Evolutionary conservation across 2,888 invertebrate genomes (phyloP).

Genomic region (Phanerotoma sp.): DNA sequence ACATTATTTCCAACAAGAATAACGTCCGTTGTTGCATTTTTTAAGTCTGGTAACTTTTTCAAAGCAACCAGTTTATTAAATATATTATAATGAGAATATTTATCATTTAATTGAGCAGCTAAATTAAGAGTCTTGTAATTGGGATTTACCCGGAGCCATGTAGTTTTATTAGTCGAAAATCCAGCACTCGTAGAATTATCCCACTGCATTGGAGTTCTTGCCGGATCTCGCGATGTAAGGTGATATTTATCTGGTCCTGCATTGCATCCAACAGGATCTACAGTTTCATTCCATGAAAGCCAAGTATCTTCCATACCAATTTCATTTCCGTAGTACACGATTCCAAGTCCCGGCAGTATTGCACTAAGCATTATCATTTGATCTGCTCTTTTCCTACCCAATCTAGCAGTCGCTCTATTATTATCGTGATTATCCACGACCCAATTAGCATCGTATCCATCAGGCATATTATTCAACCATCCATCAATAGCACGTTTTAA

Average conservation of each 20-base stretch:
- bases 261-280: slow-evolving; percentile 56
- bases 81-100: slow-evolving; percentile 57
- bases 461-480: slow-evolving; percentile 65
- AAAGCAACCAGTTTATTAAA: slow-evolving; percentile 57
- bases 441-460: slow-evolving; percentile 65
- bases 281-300: not conserved
- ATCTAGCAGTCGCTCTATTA: slow-evolving; percentile 56
- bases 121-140: slow-evolving; percentile 63
- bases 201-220: slow-evolving; percentile 64
- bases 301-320: slow-evolving; percentile 69
- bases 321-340: slow-evolving; percentile 80
- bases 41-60: slow-evolving; percentile 57
- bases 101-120: slow-evolving; percentile 58
- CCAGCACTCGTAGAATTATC: slow-evolving; percentile 60
- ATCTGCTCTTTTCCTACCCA: slow-evolving; percentile 58
- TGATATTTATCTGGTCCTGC: slow-evolving; percentile 63
- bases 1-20: slow-evolving; percentile 27
- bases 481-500: slow-evolving; percentile 60
- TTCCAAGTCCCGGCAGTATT: slow-evolving; percentile 66
- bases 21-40: slow-evolving; percentile 54
- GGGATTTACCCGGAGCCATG: slow-evolving; percentile 67
- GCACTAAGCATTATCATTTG: slow-evolving; percentile 63
- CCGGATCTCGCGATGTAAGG: slow-evolving; percentile 41
- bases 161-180: slow-evolving; percentile 60
- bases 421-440: slow-evolving; percentile 67